Conservation (phyloP, 2,888 invertebrate genomes). For the Sacculina carcini region DNA sequence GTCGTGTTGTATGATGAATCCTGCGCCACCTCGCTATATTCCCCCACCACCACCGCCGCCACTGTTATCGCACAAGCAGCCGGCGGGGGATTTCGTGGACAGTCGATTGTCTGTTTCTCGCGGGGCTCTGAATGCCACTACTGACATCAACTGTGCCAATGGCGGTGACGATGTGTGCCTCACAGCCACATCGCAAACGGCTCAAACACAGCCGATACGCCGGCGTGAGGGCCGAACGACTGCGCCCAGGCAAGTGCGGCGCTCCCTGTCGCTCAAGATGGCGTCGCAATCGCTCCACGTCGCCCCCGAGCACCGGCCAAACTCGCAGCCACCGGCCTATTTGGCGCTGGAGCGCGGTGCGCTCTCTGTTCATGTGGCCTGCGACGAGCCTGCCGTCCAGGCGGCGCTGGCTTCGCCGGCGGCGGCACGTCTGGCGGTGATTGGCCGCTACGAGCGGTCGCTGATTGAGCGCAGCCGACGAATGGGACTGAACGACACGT, state of each 20-base stretch:
- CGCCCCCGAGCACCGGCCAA: background rate
- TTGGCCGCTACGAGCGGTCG: background rate
- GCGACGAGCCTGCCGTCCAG: too few species aligned
- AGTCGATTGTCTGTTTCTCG: background rate
- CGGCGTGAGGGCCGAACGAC: slow-evolving; percentile 15
- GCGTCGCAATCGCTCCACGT: background rate
- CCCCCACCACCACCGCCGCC: too few species aligned
- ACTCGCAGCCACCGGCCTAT: too few species aligned
- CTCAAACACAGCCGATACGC: too few species aligned
- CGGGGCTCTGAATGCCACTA: background rate
- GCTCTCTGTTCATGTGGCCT: too few species aligned
- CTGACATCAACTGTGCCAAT: background rate
- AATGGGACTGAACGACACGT: background rate
- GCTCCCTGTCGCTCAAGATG: slow-evolving; percentile 21
- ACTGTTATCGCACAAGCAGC: too few species aligned
- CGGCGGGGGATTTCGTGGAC: too few species aligned
- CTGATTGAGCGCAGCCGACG: background rate
- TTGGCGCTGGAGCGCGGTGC: slow-evolving; percentile 3
- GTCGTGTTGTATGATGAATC: too few species aligned
- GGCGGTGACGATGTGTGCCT: background rate
- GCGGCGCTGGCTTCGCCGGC: background rate
- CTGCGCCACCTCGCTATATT: too few species aligned
- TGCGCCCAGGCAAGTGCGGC: slow-evolving; percentile 16
- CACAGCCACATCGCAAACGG: background rate
- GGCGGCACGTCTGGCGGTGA: background rate